These are phyloP conservation scores for Micromesistius poutassou DNA, from an alignment of 2,797 vertebrate genomes.

Conservation along the genomic window DNA sequence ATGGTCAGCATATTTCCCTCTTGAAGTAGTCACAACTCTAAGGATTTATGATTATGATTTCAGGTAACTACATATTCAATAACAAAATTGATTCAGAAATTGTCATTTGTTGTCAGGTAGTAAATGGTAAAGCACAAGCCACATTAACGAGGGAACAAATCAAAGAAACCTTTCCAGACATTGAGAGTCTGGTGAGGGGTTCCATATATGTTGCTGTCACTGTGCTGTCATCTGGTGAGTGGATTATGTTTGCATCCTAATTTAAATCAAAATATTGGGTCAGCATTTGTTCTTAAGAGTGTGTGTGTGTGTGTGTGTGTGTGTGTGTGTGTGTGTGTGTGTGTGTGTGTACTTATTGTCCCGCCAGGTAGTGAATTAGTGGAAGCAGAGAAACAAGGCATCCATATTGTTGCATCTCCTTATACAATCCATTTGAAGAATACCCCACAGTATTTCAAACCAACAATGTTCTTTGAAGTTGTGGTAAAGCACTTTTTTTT, in stretches of 20 bases:
- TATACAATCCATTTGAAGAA: slow-evolving; percentile 68
- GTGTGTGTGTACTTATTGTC: neutral
- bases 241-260: neutral
- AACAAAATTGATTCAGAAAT: neutral
- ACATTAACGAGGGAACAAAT: slow-evolving; percentile 57
- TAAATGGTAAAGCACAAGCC: slow-evolving; percentile 49
- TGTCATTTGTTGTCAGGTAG: slow-evolving; percentile 60
- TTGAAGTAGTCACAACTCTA: neutral
- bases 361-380: slow-evolving; percentile 69
- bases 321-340: neutral
- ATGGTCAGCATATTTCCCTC: slow-evolving; percentile 35
- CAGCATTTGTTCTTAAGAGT: neutral
- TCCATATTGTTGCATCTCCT: slow-evolving; percentile 69
- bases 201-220: slow-evolving; percentile 74
- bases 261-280: neutral
- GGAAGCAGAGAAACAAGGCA: slow-evolving; percentile 59
- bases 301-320: too few species aligned
- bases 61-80: neutral
- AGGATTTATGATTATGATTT: too few species aligned
- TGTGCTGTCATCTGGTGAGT: slow-evolving; percentile 79
- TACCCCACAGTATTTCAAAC: slow-evolving; percentile 71
- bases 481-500: slow-evolving; percentile 38
- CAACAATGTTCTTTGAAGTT: slow-evolving; percentile 69
- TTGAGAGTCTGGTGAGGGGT: slow-evolving; percentile 54
- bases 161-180: slow-evolving; percentile 31